phyloP scores from a whole-genome alignment of 2,113 vertebrate genomes.

The Alosa alosa region DNA sequence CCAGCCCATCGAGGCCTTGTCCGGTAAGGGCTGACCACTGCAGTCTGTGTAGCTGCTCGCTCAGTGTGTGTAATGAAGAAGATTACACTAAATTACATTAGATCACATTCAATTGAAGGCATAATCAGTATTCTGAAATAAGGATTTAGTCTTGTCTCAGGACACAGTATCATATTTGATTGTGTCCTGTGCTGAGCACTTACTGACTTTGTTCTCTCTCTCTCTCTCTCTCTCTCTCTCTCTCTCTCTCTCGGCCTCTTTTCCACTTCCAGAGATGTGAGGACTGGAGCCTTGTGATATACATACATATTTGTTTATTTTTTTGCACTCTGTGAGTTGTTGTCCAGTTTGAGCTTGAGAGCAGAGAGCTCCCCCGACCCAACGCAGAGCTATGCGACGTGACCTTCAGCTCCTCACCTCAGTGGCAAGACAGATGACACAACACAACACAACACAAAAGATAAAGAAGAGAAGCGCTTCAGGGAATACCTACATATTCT shows the following conservation, averaged over 20 bases:
- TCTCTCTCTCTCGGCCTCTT: neutral
- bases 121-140: neutral
- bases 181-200: neutral
- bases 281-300: constrained; percentile 57
- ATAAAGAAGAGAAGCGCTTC: constrained; percentile 59
- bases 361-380: constrained; percentile 44
- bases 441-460: constrained; percentile 44
- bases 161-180: neutral
- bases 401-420: constrained; percentile 53
- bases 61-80: neutral
- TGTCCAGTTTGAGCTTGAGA: constrained; percentile 72
- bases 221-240: too few relatives aligned
- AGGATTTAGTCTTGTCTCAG: neutral
- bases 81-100: neutral
- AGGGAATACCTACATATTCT: constrained; percentile 65
- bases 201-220: neutral
- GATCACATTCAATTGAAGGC: neutral
- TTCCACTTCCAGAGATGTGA: constrained; percentile 75
- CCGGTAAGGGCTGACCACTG: constrained; percentile 66
- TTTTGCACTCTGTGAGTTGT: constrained; percentile 72
- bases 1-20: constrained; percentile 75
- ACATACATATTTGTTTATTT: constrained; percentile 5
- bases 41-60: too few relatives aligned
- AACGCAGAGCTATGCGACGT: constrained; percentile 38
- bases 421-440: constrained; percentile 44